Base-by-base conservation (phyloP, 2,888 invertebrate genomes). In the Athrips mouffetella region DNA sequence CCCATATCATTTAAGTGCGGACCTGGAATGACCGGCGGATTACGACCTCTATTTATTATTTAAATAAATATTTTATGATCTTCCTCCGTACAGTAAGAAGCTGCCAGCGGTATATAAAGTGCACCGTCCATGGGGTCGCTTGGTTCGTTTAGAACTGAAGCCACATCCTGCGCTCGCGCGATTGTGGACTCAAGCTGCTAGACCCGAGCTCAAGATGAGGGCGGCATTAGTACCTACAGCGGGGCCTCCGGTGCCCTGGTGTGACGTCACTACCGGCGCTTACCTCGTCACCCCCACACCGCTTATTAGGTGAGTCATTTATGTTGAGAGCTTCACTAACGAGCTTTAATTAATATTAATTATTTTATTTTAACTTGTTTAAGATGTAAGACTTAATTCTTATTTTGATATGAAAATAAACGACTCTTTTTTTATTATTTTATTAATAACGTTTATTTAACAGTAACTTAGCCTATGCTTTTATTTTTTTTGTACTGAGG, bases 191-290 rank as follows among this genome's bases (percentile, higher is more conserved):
- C 91, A 91, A 8, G 93, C 94, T 0, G 90, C 91, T 13, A 90
- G 91, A 25, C 91, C 93, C 60, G 90, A 88, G 0, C 81, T 98
- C 57, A 91, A 90, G 44, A 94, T 98, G 86, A 92, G 94, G 40
- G 89, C 94, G 1, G 89, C 90, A 51, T 85, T 92, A 45, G 81
- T 95, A 45, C 98, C 98, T 10, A 93, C 94, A 89, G 48, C 91
- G 13, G 92, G 93, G 52, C 98, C 98, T 10, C 97, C 98, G 3
- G 86, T 94, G 53, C 98, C 98, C 1, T 98, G 98, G 98, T 81
- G 89, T 33, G 89, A 90, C 0, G 70, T 91, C 2, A 37, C 41
- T 29, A 44, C 55, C 1, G 97, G 98, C 4, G 96, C 96, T 0
- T 95, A 94, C 68, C 79, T 97, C 5, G 73, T 95, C 18, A 90